Percentiles rank a stretch among this genome's conserved stretches.
These are phyloP conservation scores for Anagyrus pseudococci DNA, from an alignment of 2,888 invertebrate genomes.

Conservation along the genomic window DNA sequence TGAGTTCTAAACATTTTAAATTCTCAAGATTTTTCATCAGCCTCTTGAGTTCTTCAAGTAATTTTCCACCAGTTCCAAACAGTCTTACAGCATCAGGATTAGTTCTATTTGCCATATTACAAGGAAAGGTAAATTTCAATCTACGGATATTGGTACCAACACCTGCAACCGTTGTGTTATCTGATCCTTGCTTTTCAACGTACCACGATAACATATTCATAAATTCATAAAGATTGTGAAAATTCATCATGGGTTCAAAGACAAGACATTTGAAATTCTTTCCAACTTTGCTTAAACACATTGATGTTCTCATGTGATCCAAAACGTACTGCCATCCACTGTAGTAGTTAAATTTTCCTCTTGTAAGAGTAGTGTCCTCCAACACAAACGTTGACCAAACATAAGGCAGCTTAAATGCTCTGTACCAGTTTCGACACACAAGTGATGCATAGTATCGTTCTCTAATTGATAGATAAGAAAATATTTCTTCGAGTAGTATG, in stretches of 20 bases:
- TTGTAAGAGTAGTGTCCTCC: slow-evolving; percentile 75
- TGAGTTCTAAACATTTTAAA: slow-evolving; percentile 71
- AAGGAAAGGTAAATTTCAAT: slow-evolving; percentile 77
- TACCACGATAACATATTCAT: slow-evolving; percentile 83
- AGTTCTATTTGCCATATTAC: slow-evolving; percentile 71
- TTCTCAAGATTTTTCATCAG: slow-evolving; percentile 72
- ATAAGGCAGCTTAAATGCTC: slow-evolving; percentile 74
- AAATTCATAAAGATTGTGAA: slow-evolving; percentile 84
- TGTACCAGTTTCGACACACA: slow-evolving; percentile 72
- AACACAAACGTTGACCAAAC: slow-evolving; percentile 80
- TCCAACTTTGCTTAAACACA: slow-evolving; percentile 75
- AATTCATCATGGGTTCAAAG: slow-evolving; percentile 77
- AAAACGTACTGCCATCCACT: slow-evolving; percentile 81
- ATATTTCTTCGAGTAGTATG: slow-evolving; percentile 76
- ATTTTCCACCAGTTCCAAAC: slow-evolving; percentile 80
- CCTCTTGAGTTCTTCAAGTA: slow-evolving; percentile 71
- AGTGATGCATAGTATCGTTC: slow-evolving; percentile 78
- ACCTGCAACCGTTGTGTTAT: slow-evolving; percentile 56
- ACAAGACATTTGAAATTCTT: slow-evolving; percentile 70
- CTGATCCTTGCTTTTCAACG: slow-evolving; percentile 63
- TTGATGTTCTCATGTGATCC: slow-evolving; percentile 76
- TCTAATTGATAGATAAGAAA: slow-evolving; percentile 70
- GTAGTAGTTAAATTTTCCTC: slow-evolving; percentile 80
- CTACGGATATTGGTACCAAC: slow-evolving; percentile 68
- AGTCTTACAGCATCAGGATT: slow-evolving; percentile 70